Base-by-base conservation (phyloP, 2,888 invertebrate genomes). In the Scaptomyza cyrtandrae region DNA sequence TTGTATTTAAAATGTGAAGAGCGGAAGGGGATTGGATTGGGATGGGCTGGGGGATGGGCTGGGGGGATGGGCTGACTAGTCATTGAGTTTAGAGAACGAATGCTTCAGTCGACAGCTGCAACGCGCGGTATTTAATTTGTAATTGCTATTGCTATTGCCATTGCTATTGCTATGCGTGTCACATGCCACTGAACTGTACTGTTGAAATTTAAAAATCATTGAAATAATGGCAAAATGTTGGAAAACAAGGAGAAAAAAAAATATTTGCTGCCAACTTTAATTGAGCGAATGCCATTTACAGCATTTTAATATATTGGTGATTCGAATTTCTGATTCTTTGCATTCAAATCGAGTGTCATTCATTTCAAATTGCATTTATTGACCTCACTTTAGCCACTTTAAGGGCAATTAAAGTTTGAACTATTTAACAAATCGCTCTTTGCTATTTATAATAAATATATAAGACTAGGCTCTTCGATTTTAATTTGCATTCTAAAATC, bases 71-170 rank as follows among this genome's bases (percentile, higher is more conserved):
- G 31, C 31, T 19, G 19, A 5, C 39, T 55, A 50, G 45, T 67
- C 54, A 49, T 52, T 75, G 62, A 64, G 66, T 61, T 76, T 69
- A 50, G 61, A 50, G 43, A 37, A 37, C 33, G 9, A 39, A 39
- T 5, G 6, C 37, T n/a, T 29, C 46, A 73, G 5, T 29, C 65
- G 65, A 79, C 79, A 80, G 81, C 71, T 69, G 68, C 66, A 80
- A 24, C 79, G n/a, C 14, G 63, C 69, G 80, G 75, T 70, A 78
- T 83, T 83, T 83, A 83, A 88, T 77, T 80, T 88, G 86, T 88
- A 88, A 83, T 86, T 75, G 75, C 74, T 73, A 52, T 74, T 71
- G 59, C 75, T 9, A 59, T 68, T n/a, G n/a, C n/a, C n/a, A 83
- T 86, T 75, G 75, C 74, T 67, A 52, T 74, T 71, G 59, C 75